Conservation (phyloP, 1,140 invertebrate genomes). For the Teleogryllus occipitalis region DNA sequence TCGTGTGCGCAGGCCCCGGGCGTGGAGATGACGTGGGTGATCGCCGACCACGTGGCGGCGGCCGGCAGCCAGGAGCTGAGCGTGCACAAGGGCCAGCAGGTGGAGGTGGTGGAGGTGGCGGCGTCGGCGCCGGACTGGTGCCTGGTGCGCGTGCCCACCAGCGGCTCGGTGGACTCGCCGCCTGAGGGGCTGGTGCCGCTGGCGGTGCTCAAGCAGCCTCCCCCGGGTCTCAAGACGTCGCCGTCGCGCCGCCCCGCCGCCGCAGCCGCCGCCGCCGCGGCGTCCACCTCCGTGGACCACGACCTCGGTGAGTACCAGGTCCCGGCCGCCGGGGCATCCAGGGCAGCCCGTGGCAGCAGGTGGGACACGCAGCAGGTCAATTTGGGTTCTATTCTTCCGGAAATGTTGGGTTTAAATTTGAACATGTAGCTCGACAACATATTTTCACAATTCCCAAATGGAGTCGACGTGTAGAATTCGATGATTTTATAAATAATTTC, state of each 20-base stretch:
- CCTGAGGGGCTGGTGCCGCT: constrained; percentile 77
- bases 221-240: constrained; percentile 31
- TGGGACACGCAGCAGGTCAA: neutral
- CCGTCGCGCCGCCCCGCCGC: constrained; percentile 11
- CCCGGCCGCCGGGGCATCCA: neutral
- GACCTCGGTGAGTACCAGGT: constrained; percentile 11
- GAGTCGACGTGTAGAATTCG: too few relatives aligned
- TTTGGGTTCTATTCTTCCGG: too few relatives aligned
- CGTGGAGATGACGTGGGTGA: constrained; percentile 78
- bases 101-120: constrained; percentile 75
- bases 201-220: constrained; percentile 71
- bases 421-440: too few relatives aligned
- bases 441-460: too few relatives aligned
- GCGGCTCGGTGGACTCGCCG: constrained; percentile 47
- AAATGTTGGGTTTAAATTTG: too few relatives aligned
- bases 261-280: too few relatives aligned
- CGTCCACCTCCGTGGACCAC: neutral
- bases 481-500: too few relatives aligned
- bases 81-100: constrained; percentile 81
- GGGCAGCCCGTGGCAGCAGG: too few relatives aligned
- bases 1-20: constrained; percentile 43
- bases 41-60: constrained; percentile 67
- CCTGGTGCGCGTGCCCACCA: constrained; percentile 47
- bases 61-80: constrained; percentile 60
- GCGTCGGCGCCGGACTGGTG: constrained; percentile 50